Conservation (phyloP, 2,888 invertebrate genomes). For the Lycaena phlaeas region DNA sequence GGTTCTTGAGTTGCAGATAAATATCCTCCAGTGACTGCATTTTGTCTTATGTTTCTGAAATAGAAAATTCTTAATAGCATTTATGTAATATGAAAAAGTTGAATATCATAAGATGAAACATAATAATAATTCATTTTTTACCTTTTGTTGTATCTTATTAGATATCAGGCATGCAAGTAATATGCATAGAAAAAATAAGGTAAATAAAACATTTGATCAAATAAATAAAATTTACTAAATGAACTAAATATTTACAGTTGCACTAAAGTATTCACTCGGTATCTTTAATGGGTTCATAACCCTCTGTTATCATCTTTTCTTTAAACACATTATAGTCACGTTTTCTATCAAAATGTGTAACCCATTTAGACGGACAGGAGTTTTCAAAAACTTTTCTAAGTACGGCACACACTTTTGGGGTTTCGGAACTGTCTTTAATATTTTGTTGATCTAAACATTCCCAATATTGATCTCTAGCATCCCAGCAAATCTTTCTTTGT, state of each 20-base stretch:
- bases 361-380: conserved; percentile 89
- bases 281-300: conserved; percentile 84
- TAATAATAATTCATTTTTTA: too few relatives aligned
- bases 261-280: conserved; percentile 34
- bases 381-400: conserved; percentile 82
- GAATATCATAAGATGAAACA: too few relatives aligned
- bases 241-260: conserved; percentile 48
- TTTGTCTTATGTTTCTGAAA: too few relatives aligned
- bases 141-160: too few relatives aligned
- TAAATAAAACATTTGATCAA: conserved; percentile 6
- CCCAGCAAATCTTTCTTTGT: conserved; percentile 88
- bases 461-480: conserved; percentile 90
- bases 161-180: too few relatives aligned
- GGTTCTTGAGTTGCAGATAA: not conserved
- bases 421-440: conserved; percentile 71
- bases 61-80: too few relatives aligned
- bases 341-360: conserved; percentile 94
- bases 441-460: conserved; percentile 84
- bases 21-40: not conserved
- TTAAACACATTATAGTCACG: conserved; percentile 90
- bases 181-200: not conserved
- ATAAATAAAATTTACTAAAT: conserved; percentile 43
- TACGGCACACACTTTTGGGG: conserved; percentile 75
- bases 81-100: too few relatives aligned
- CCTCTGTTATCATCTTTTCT: conserved; percentile 87